Evolutionary conservation across 2,113 vertebrate species (phyloP).

Genomic region (Osmerus eperlanus): DNA sequence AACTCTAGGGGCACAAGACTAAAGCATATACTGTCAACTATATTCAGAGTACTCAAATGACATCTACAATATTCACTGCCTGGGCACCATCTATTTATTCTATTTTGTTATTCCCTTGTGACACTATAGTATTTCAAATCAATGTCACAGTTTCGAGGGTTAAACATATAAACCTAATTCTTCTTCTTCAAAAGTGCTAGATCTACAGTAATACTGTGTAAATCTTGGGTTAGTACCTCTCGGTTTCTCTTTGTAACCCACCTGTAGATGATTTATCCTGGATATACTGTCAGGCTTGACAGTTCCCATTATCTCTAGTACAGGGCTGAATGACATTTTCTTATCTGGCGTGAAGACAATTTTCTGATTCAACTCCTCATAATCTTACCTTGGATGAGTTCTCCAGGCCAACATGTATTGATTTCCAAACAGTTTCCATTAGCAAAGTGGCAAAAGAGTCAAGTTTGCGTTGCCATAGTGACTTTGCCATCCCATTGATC

Average conservation of each 20-base stretch:
- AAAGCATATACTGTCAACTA: too few species aligned
- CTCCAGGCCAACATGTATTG: conserved; percentile 33
- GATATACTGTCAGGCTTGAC: conserved; percentile 28
- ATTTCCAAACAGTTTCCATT: conserved; percentile 28
- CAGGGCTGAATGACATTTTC: conserved; percentile 30
- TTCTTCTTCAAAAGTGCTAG: neutral
- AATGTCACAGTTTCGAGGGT: too few species aligned
- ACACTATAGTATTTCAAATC: too few species aligned
- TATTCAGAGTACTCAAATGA: too few species aligned
- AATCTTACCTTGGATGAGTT: conserved; percentile 20
- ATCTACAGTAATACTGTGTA: conserved; percentile 12
- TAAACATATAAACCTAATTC: too few species aligned
- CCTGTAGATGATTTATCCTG: conserved; percentile 21
- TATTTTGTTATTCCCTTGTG: too few species aligned
- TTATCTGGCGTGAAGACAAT: conserved; percentile 34
- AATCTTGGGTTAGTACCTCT: conserved; percentile 16
- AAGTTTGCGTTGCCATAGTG: neutral
- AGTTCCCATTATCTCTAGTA: conserved; percentile 37
- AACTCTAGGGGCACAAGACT: too few species aligned
- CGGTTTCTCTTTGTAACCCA: conserved; percentile 14
- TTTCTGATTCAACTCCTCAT: conserved; percentile 28
- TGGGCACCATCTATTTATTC: too few species aligned
- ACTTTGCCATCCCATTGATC: neutral
- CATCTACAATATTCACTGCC: too few species aligned
- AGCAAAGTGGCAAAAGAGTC: conserved; percentile 4